Evolutionary conservation across 2,797 vertebrate genomes (phyloP), one percentile per base, ranked within the genome.

Genomic region (Pterois miles): DNA sequence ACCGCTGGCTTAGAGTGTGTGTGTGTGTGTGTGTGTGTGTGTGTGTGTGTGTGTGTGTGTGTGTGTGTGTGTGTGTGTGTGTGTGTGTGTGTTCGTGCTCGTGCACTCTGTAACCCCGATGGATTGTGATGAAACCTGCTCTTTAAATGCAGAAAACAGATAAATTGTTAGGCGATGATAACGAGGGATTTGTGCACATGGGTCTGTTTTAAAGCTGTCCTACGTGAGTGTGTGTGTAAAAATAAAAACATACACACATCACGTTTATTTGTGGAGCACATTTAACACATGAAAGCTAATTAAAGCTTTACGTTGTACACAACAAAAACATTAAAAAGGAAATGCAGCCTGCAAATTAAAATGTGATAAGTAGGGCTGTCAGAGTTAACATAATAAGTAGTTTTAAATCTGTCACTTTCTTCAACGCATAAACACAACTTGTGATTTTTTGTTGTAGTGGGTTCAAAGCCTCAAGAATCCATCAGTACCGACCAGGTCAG

Each of bases 91-190:
- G 72, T 58, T 73, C 29, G 78, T 38, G 65, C 59, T 57, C 8
- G 56, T 20, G 40, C 18, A 46, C 46, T 80, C 63, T 31, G 20
- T 80, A 79, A 77, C 81, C 83, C 59, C 80, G 43, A 50, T 82
- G 76, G 86, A 85, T 83, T 67, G 71, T 63, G 52, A 65, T 76
- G 75, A 89, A 87, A 79, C 57, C 82, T 84, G 67, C 81, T 85
- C 53, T 71, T 90, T 88, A 85, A 89, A 90, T 60, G 87, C 76
- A 86, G 74, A 87, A 85, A 88, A 85, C 87, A 84, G 66, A 87
- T 85, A 53, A 80, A 88, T 78, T 82, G 84, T 86, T 82, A 31
- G 59, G 48, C 64, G 74, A 82, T 89, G 85, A 83, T 75, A 71
- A 76, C 8, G 16, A 76, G 2, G 70, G 74, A 81, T 82, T 70